Base-by-base conservation (phyloP, 37 sponge, comb jelly and placozoan genomes). In the Agelas oroides region DNA sequence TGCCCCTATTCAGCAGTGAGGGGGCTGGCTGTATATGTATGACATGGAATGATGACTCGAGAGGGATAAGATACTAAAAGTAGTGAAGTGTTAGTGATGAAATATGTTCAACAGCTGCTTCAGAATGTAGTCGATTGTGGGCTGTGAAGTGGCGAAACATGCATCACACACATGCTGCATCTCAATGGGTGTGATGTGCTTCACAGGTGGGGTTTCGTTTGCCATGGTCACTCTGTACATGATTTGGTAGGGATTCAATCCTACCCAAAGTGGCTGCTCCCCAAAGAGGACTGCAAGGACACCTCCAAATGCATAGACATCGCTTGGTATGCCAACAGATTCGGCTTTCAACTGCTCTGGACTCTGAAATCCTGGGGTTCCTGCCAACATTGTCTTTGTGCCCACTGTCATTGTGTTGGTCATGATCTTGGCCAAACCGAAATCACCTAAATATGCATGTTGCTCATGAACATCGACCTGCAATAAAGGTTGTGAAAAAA, bases 371-470 rank as follows among this genome's bases (percentile, higher is more conserved):
- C 73, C 73, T 13, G 73, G 73, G 8, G 24, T 41, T 12, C 73
- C 73, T 72, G 73, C 73, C 73, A 72, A 12, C 73, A 72, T 72
- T 72, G 73, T 72, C 12, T 38, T 72, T 16, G 73, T 72, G n/a
- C 73, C 46, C 25, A 72, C 38, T 1, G 24, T 18, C 14, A 15
- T 21, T 2, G 73, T 72, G 2, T 5, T 11, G 17, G 39, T 40
- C 53, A 72, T 40, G 2, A 40, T 53, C 19, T 38, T 33, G 20
- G 53, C 5, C 14, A 72, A 12, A 6, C 73, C 73, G 39, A 72
- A 69, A 72, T 72, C 73, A 34, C 38, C 35, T 18, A 70, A 35
- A 36, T 35, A 36, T 12, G 71, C 39, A 14, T 70, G 71, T 21
- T 36, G 18, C 12, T 35, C 32, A 30, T 24, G 67, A 8, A 12